Conservation (phyloP, 2,797 vertebrate species). For the Macropus fuliginosus region DNA sequence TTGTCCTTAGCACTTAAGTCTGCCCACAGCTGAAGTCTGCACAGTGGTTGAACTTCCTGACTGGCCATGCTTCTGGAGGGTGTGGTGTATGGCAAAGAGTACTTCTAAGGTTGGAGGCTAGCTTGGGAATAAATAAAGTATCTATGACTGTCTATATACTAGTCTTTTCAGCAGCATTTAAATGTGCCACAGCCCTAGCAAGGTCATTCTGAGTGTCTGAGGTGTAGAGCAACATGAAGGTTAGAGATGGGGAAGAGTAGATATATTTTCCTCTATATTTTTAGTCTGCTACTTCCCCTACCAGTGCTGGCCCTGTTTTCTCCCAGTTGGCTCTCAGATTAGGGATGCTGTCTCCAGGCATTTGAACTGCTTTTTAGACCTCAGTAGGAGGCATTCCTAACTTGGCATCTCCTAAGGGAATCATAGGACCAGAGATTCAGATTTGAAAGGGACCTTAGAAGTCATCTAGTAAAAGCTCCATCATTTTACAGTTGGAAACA, state of each 20-base stretch:
- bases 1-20: background rate
- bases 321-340: conserved; percentile 49
- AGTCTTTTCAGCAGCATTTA: background rate
- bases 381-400: conserved; percentile 35
- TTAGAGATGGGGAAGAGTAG: conserved; percentile 19
- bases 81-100: conserved; percentile 23
- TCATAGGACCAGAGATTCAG: background rate
- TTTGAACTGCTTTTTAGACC: conserved; percentile 48
- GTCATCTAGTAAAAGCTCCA: background rate
- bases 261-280: conserved; percentile 42
- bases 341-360: conserved; percentile 25
- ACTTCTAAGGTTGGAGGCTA: conserved; percentile 2
- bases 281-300: conserved; percentile 38
- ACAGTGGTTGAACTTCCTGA: background rate
- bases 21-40: background rate
- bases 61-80: background rate
- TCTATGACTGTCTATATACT: background rate
- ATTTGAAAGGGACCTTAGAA: background rate
- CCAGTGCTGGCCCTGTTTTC: conserved; percentile 2
- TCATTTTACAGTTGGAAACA: background rate
- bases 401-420: background rate
- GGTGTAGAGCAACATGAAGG: background rate
- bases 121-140: conserved; percentile 18
- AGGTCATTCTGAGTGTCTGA: conserved; percentile 3
- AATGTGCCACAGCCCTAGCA: background rate